phyloP scores from a whole-genome alignment of 2,797 vertebrate genomes.

The Fundulus diaphanus region DNA sequence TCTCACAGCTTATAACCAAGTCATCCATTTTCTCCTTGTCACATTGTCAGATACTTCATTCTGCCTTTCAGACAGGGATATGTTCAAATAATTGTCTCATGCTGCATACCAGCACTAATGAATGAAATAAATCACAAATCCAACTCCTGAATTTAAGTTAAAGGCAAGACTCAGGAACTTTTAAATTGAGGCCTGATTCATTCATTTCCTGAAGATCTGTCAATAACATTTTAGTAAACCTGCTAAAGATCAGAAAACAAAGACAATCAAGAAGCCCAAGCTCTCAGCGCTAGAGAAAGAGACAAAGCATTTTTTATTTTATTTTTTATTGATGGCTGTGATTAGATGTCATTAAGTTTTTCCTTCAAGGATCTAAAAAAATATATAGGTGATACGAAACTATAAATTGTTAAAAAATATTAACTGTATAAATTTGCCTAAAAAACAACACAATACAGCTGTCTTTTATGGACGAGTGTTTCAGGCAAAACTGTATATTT shows the following conservation, averaged over 20 bases:
- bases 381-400: background rate
- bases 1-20: constrained; percentile 8
- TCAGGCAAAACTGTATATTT: too few relatives aligned
- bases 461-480: too few relatives aligned
- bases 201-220: background rate
- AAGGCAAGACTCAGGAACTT: background rate
- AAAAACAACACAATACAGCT: too few relatives aligned
- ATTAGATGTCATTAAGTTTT: background rate
- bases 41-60: constrained; percentile 3
- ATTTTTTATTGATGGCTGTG: background rate
- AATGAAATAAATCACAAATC: background rate
- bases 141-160: background rate
- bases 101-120: background rate
- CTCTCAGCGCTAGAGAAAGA: background rate
- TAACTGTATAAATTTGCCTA: background rate
- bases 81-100: background rate
- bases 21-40: constrained; percentile 10
- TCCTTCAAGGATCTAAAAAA: background rate
- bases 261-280: background rate
- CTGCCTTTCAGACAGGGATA: background rate
- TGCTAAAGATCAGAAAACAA: background rate
- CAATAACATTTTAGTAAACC: background rate
- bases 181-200: background rate
- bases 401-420: background rate
- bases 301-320: background rate